phyloP scores from a whole-genome alignment of 1,140 invertebrate genomes.

The Plectrocnemia conspersa region DNA sequence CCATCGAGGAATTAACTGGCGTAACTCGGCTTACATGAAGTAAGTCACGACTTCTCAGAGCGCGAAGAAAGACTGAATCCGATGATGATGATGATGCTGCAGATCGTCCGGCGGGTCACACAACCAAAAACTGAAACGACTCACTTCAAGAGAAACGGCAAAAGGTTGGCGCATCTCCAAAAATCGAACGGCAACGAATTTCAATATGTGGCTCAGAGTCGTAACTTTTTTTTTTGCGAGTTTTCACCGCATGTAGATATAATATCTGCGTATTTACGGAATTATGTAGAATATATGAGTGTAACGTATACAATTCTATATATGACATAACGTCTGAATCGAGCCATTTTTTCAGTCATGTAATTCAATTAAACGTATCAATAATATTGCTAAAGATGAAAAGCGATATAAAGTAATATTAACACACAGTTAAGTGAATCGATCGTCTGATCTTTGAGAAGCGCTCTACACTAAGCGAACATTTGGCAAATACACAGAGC shows the following conservation, averaged over 20 bases:
- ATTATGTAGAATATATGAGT: no score
- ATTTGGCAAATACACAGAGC: slow-evolving; percentile 2
- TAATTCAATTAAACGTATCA: no score
- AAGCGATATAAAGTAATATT: neutral
- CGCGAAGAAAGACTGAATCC: no score
- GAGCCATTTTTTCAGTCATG: no score
- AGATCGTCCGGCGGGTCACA: neutral
- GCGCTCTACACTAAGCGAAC: neutral
- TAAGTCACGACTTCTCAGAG: no score
- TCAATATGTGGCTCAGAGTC: slow-evolving; percentile 7
- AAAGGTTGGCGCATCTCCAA: slow-evolving; percentile 18
- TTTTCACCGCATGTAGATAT: no score
- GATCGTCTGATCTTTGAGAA: slow-evolving; percentile 14
- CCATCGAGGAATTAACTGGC: neutral
- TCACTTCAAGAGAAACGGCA: slow-evolving; percentile 15
- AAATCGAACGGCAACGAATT: neutral
- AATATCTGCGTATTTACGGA: no score
- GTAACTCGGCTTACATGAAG: no score
- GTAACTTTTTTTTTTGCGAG: no score
- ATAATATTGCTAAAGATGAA: no score
- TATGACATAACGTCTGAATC: no score
- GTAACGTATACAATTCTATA: no score
- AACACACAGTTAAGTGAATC: slow-evolving; percentile 10
- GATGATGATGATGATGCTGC: slow-evolving; percentile 15
- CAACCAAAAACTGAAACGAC: slow-evolving; percentile 20